Percentiles rank a stretch among this genome's conserved stretches.
Evolutionary conservation across 2,113 vertebrate species (phyloP).

Genomic region (Scytalopus superciliaris): DNA sequence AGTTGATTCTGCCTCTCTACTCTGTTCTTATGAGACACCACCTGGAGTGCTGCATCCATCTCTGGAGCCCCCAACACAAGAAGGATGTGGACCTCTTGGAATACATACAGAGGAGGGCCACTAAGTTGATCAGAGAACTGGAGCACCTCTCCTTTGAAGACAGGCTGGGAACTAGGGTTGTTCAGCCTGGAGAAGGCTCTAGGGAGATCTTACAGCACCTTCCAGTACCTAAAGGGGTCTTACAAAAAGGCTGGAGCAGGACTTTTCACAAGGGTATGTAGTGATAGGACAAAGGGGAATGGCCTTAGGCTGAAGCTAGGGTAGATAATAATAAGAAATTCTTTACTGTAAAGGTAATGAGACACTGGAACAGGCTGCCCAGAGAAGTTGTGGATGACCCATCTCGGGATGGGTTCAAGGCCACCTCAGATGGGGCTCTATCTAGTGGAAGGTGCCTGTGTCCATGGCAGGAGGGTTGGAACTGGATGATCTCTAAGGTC

Average conservation of each 20-base stretch:
- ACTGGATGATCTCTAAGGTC: neutral
- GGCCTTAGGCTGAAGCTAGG: neutral
- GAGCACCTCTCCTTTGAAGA: neutral
- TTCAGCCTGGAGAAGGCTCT: neutral
- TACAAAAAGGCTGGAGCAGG: neutral
- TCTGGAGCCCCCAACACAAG: neutral
- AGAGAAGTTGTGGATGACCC: neutral
- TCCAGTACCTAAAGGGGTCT: neutral
- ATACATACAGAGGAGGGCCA: neutral
- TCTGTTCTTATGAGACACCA: neutral
- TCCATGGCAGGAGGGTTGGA: rapidly evolving
- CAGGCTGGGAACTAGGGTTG: neutral
- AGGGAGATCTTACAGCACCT: neutral
- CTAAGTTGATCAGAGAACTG: neutral
- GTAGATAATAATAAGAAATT: neutral
- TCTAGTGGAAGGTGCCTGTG: neutral
- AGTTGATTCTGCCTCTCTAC: neutral
- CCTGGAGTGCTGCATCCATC: neutral
- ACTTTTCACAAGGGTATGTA: neutral
- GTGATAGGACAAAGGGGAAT: neutral
- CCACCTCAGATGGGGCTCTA: neutral
- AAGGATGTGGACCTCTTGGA: neutral
- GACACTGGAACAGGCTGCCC: neutral
- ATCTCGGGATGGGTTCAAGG: neutral
- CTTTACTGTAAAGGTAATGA: neutral